Evolutionary conservation across 2,888 invertebrate species (phyloP), one percentile per base, ranked within the genome.

Genomic region (Drosophila anceps): DNA sequence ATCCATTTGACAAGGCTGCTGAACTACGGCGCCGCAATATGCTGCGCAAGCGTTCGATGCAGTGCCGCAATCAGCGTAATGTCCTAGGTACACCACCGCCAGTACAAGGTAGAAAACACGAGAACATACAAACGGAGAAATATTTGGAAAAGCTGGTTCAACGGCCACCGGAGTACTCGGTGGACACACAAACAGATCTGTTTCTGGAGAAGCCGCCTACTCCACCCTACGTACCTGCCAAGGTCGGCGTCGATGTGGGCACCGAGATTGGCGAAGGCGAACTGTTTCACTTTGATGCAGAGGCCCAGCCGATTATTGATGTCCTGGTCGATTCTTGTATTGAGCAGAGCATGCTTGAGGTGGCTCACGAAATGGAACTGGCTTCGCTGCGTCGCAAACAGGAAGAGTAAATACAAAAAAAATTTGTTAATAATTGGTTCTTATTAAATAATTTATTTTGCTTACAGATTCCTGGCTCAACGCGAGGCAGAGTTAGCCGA

Each of bases 201-300:
- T 97, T 97, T 93, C 93, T 96, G 73, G 97, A 98, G 92, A 94
- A 96, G 82, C 97, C 98, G 7, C 94, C 95, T 27, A 96, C 97
- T 59, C 98, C 98, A 1, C 93, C 95, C 43, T 97, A 96, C 93
- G 94, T 96, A 77, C 96, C 97, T 9, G 95, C 95, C 68, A 97
- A 96, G 93, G 95, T 95, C 73, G 98, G 98, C 31, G 94, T 95
- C 59, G 97, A 98, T 93, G 95, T 94, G 8, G 94, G 93, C 88
- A 98, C 98, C 48, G 98, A 98, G 94, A 98, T 98, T 77, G 95
- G 95, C 86, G 97, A 97, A 2, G 98, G 97, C 63, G 98, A 98
- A 92, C 97, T 98, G 65, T 98, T 98, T 93, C 97, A 98, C 94
- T 98, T 98, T 93, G 98, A 98, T 93, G 93, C 95, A 90, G 98